Evolutionary conservation across 2,888 invertebrate species (phyloP).

Genomic region (Synergus japonicus): DNA sequence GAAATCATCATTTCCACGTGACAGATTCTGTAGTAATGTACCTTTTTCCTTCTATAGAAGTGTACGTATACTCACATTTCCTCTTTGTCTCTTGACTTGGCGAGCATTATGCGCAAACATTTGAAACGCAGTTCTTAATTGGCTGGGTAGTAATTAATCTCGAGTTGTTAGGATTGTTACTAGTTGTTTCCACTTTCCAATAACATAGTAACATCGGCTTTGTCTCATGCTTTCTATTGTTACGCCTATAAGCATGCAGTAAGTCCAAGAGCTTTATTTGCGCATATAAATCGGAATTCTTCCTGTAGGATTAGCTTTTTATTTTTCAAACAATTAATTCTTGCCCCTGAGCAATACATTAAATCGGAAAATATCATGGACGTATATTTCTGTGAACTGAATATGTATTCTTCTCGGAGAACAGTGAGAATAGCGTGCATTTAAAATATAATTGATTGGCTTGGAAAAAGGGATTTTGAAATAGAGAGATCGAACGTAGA

Average conservation of each 20-base stretch:
- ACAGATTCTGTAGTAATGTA: background rate
- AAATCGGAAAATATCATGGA: background rate
- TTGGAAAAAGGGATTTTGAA: background rate
- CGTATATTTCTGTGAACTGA: background rate
- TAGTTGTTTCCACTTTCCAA: conserved; percentile 45
- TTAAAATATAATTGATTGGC: background rate
- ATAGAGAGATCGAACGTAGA: background rate
- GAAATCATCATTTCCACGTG: conserved; percentile 14
- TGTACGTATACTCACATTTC: background rate
- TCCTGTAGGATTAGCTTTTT: background rate
- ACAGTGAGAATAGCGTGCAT: background rate
- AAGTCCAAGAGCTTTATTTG: conserved; percentile 6
- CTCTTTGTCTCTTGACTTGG: background rate
- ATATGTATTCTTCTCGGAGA: background rate
- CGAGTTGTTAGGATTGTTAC: conserved; percentile 58
- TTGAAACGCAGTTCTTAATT: conserved; percentile 62
- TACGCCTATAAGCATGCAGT: conserved; percentile 22
- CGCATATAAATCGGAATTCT: conserved; percentile 6
- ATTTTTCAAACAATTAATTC: conserved; percentile 15
- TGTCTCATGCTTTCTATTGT: conserved; percentile 35
- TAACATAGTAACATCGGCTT: conserved; percentile 35
- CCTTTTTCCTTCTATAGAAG: background rate
- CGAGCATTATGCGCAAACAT: background rate
- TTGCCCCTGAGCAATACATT: background rate
- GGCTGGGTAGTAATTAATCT: conserved; percentile 64